A percentile compares a stretch with the other conserved stretches of the same genome.
Conservation (phyloP, 2,113 vertebrate genomes). For the Leucoraja erinaceus region DNA sequence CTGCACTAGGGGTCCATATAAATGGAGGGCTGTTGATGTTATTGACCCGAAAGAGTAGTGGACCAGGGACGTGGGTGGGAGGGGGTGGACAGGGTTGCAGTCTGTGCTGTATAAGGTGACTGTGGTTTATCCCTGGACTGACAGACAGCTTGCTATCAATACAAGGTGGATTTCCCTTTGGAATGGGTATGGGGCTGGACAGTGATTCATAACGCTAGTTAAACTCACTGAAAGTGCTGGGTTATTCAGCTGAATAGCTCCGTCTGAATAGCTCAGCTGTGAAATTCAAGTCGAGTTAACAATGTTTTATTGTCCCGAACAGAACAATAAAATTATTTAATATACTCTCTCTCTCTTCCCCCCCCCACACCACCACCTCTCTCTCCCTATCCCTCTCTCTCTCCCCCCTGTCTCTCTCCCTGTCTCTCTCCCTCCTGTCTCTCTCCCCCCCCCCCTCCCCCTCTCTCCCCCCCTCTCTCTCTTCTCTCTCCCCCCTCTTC, state of each 20-base stretch:
- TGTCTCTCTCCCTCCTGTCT: too few species aligned
- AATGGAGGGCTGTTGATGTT: neutral
- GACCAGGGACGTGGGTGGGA: too few species aligned
- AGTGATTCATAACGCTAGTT: neutral
- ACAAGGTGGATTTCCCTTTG: neutral
- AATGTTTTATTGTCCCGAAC: too few species aligned
- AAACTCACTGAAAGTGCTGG: neutral
- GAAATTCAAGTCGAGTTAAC: too few species aligned
- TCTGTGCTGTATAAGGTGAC: neutral
- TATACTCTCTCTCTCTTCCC: too few species aligned
- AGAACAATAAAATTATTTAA: too few species aligned
- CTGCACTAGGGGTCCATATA: neutral
- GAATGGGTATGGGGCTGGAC: neutral
- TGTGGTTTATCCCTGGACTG: neutral
- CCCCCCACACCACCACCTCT: too few species aligned
- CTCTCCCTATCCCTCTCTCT: too few species aligned
- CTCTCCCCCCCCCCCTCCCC: too few species aligned
- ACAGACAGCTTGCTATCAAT: neutral
- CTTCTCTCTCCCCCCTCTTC: too few species aligned
- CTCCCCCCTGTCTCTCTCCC: too few species aligned
- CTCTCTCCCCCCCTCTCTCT: too few species aligned
- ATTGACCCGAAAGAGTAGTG: neutral
- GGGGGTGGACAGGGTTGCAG: neutral
- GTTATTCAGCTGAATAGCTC: neutral
- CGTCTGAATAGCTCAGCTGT: neutral